Base-by-base conservation (phyloP, 37 sponge, comb jelly and placozoan genomes). In the Crambe crambe region DNA sequence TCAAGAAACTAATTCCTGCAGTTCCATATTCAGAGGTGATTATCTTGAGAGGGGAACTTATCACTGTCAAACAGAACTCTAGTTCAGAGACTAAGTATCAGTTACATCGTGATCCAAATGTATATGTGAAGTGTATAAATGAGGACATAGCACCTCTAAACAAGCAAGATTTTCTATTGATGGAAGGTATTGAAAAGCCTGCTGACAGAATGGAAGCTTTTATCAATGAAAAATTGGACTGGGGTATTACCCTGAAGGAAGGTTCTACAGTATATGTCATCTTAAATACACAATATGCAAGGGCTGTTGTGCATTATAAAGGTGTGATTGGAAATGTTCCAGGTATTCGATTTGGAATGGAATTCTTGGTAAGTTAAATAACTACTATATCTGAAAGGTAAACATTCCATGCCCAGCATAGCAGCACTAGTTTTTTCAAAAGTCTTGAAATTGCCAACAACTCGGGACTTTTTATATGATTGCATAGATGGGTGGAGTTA, bases 331-430 rank as follows among this genome's bases (percentile, higher is more conserved):
- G 27, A 58, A 47, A 39, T 12, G n/a, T 36, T 15, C 47, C 70
- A 0, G 92, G 92, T 8, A 84, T 38, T 0, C 37, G 18, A 27
- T 91, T 91, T 87, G 92, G 92, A 70, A 79, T 91, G 29, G 92
- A 91, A 58, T 72, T 91, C 10, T 42, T 58, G 74, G 92, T 91
- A 3, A 62, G 83, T 39, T 18, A 37, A 37, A 54, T 70, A 80
- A 21, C 38, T 87, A 1, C 37, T 68, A 30, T 77, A 76, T 38
- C 70, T 87, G 9, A 29, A 1, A 25, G 23, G 2, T 0, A 2
- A 66, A 27, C 75, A 78, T 1, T 58, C 47, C 69, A 12, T 22
- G 22, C 47, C 83, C n/a, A n/a, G n/a, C n/a, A n/a, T n/a, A n/a
- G n/a, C n/a, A n/a, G n/a, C n/a, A n/a, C n/a, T n/a, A n/a, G n/a